Percentiles rank a stretch among this genome's conserved stretches.
phyloP scores from a whole-genome alignment of 2,888 invertebrate species.

The Timema cristinae region DNA sequence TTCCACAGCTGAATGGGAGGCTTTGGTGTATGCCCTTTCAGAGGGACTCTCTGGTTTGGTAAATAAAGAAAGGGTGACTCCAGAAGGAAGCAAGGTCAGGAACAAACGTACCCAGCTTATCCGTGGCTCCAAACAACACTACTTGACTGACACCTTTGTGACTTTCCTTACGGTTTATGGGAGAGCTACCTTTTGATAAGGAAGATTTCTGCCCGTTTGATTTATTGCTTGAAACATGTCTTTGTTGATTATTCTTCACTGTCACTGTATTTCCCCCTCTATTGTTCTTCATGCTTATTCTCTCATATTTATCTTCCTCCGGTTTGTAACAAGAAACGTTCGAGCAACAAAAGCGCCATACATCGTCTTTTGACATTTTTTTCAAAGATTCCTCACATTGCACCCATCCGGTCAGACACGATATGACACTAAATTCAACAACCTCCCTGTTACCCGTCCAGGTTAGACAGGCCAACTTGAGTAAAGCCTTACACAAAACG shows the following conservation, averaged over 20 bases:
- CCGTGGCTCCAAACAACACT: constrained; percentile 10
- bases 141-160: constrained; percentile 7
- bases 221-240: too few species aligned
- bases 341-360: too few species aligned
- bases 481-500: constrained; percentile 43
- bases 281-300: not conserved
- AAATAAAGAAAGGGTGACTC: constrained; percentile 17
- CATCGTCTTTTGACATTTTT: not conserved
- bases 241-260: not conserved
- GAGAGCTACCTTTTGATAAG: too few species aligned
- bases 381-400: constrained; percentile 3
- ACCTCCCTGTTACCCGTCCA: constrained; percentile 42
- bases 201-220: too few species aligned
- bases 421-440: constrained; percentile 45
- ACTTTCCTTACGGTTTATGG: not conserved
- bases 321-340: too few species aligned
- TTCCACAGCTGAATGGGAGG: constrained; percentile 26
- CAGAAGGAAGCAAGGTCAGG: not conserved
- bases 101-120: not conserved
- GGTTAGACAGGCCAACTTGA: constrained; percentile 46
- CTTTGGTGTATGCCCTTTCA: constrained; percentile 11
- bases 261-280: not conserved
- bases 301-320: too few species aligned
- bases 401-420: constrained; percentile 47
- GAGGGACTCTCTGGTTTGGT: constrained; percentile 15